These are phyloP conservation scores for Mythimna impura DNA, from an alignment of 2,888 invertebrate genomes.

Conservation along the genomic window DNA sequence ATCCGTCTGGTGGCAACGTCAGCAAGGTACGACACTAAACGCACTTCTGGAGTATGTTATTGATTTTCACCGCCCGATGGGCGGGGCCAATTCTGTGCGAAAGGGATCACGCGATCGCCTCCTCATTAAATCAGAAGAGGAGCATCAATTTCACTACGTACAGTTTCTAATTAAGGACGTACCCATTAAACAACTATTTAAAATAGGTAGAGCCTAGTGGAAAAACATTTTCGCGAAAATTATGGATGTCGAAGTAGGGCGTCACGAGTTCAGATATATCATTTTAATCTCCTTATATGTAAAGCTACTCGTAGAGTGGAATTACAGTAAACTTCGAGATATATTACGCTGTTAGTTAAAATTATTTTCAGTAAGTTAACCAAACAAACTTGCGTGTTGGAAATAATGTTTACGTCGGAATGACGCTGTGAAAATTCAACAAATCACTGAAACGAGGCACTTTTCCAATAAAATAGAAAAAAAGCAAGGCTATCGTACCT, in stretches of 20 bases:
- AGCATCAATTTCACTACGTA: conserved; percentile 84
- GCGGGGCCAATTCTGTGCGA: conserved; percentile 88
- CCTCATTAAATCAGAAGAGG: conserved; percentile 89
- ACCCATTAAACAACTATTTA: conserved; percentile 89
- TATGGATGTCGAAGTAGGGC: conserved; percentile 78
- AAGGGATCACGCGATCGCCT: conserved; percentile 88
- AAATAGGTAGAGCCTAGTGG: conserved; percentile 85
- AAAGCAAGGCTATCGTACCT: conserved; percentile 14
- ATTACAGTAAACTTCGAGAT: conserved; percentile 47
- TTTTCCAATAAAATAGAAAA: conserved; percentile 31
- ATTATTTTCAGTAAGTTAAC: conserved; percentile 29
- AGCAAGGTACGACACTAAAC: conserved; percentile 86
- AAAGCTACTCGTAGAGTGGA: conserved; percentile 55
- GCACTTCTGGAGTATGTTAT: conserved; percentile 89
- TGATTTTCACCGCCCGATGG: conserved; percentile 89
- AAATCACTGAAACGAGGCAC: conserved; percentile 33
- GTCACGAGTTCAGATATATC: conserved; percentile 72
- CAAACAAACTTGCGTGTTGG: conserved; percentile 18
- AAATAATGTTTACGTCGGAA: conserved; percentile 35
- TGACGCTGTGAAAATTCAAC: conserved; percentile 16
- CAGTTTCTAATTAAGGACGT: conserved; percentile 89
- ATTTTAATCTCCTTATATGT: conserved; percentile 64
- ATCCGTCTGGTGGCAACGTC: conserved; percentile 80
- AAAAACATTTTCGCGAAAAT: conserved; percentile 85
- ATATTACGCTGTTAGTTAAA: conserved; percentile 40